Base-by-base conservation (phyloP, 2,888 invertebrate species). In the Nephrotoma appendiculata region DNA sequence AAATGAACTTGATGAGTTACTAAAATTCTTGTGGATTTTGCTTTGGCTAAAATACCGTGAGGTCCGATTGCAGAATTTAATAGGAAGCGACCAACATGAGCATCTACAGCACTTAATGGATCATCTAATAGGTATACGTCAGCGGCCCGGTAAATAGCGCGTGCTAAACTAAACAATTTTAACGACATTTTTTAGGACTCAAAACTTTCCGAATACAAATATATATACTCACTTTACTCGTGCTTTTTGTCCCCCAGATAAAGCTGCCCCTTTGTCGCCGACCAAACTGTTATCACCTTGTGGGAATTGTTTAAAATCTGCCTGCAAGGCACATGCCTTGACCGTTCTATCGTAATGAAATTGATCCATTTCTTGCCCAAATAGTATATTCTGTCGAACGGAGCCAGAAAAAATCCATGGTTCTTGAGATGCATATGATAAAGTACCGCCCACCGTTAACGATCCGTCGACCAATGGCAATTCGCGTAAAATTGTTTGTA, bases 301-400 rank as follows among this genome's bases (percentile, higher is more conserved):
- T 31, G 31, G 1, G 2, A 31, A 31, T 31, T 31, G 31, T 31
- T 31, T 94, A 86, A 94, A 91, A 89, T 94, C 94, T 90, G 90
- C 90, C 6, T 88, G 45, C 3, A 93, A 89, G 0, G 92, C 91
- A 88, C 92, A 92, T 0, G 89, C 92, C 87, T 89, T 91, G 0
- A 93, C 89, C 0, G 92, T 91, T 44, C 89, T 87, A 52, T 90
- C 89, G 88, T 92, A 93, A 7, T 89, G 89, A 5, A 31, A 87
- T 87, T 90, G 89, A 83, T 91, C 89, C 86, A 87, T 31, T 57
- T 85, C 43, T 31, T 57, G 91, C 0, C 97, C 97, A 90, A 98
- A 98, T n/a, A 96, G 90, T 89, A 98, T 96, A 91, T 98, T 98
- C 89, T 97, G 96, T 86, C 96, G 92, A 1, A 98, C 93, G 1